A percentile compares a stretch with the other conserved stretches of the same genome.
These are phyloP conservation scores for Mythimna vitellina DNA, from an alignment of 2,888 invertebrate genomes.

Conservation along the genomic window DNA sequence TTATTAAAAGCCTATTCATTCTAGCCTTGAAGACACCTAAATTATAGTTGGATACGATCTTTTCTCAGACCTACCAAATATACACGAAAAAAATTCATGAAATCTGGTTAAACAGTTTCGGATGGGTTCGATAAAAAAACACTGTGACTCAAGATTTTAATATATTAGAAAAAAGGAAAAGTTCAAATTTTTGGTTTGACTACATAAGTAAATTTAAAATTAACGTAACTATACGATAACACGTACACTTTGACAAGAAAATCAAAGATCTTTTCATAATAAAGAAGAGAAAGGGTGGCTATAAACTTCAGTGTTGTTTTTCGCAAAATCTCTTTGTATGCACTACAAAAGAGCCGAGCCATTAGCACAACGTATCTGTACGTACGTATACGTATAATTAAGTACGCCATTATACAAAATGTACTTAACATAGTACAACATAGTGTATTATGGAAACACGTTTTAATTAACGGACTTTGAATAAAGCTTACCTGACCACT, in stretches of 20 bases:
- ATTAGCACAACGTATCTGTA: constrained; percentile 3
- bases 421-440: constrained; percentile 10
- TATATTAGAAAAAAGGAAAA: neutral
- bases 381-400: neutral
- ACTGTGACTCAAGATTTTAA: neutral
- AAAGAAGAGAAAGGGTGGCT: neutral
- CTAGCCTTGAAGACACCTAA: no score
- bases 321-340: neutral
- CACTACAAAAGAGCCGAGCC: neutral
- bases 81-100: no score
- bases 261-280: neutral
- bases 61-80: no score
- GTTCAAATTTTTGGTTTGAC: no score
- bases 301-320: constrained; percentile 3
- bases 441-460: constrained; percentile 11
- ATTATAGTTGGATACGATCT: no score
- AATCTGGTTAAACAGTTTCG: no score
- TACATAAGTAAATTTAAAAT: neutral
- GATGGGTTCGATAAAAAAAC: no score
- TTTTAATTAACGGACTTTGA: constrained; percentile 31
- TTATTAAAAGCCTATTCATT: no score
- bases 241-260: neutral
- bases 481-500: constrained; percentile 53
- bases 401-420: constrained; percentile 6
- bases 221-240: constrained; percentile 11